These are phyloP conservation scores for Panulirus ornatus DNA, from an alignment of 1,140 invertebrate species.

Conservation along the genomic window DNA sequence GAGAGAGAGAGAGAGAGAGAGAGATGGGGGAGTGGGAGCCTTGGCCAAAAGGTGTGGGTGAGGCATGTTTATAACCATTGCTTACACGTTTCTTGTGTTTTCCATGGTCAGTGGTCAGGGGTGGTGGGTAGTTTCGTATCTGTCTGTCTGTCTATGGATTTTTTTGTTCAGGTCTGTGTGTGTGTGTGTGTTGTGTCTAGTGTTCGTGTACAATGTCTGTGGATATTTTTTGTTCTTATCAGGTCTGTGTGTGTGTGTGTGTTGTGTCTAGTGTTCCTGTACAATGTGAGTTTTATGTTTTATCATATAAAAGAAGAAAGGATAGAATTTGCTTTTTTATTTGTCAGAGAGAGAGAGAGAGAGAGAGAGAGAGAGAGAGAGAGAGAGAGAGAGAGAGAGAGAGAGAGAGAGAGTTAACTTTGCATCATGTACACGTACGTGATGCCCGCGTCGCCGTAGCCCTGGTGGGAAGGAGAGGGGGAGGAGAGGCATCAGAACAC, in stretches of 20 bases:
- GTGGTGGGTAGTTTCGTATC: not conserved
- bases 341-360: constrained; percentile 40
- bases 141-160: constrained; percentile 14
- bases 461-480: too few species aligned
- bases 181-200: too few species aligned
- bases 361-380: constrained; percentile 40
- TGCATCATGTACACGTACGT: too few species aligned
- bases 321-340: too few species aligned
- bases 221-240: too few species aligned
- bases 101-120: not conserved
- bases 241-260: constrained; percentile 15
- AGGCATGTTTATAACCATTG: not conserved
- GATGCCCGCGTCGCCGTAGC: too few species aligned
- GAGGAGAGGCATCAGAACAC: too few species aligned
- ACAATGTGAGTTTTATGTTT: too few species aligned
- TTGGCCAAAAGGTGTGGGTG: not conserved
- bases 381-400: constrained; percentile 35
- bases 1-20: not conserved
- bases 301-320: too few species aligned
- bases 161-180: constrained; percentile 6
- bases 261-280: not conserved
- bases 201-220: constrained; percentile 2
- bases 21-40: not conserved
- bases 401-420: not conserved
- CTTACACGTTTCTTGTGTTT: not conserved